Evolutionary conservation across 2,113 vertebrate genomes (phyloP).

Genomic region (Clarias macrocephalus): DNA sequence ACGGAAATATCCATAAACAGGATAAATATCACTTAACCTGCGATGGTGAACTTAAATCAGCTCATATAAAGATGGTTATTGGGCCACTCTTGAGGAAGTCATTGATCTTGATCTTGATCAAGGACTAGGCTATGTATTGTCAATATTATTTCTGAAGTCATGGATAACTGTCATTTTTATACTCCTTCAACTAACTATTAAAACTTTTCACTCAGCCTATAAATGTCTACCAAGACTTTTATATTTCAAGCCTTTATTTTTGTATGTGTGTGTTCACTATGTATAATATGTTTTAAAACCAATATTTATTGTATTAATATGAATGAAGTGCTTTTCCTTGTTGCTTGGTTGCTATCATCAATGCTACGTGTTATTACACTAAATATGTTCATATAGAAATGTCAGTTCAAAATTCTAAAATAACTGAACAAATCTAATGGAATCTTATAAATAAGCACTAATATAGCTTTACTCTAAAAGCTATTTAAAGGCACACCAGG

Average conservation of each 20-base stretch:
- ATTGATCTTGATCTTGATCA: neutral
- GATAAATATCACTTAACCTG: neutral
- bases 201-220: neutral
- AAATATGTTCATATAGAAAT: neutral
- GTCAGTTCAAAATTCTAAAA: neutral
- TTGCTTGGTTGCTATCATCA: neutral
- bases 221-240: neutral
- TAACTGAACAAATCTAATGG: too few relatives aligned
- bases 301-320: neutral
- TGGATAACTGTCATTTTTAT: neutral
- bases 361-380: neutral
- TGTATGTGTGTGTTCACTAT: too few relatives aligned
- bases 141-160: neutral
- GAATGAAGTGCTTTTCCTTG: neutral
- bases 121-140: neutral
- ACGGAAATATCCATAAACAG: neutral
- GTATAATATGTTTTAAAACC: neutral
- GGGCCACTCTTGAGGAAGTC: neutral
- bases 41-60: neutral
- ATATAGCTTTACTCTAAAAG: neutral
- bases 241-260: neutral
- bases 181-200: neutral
- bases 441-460: neutral
- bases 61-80: neutral
- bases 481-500: neutral